Conservation (phyloP, 1,140 invertebrate species). For the Daktulosphaira vitifoliae region DNA sequence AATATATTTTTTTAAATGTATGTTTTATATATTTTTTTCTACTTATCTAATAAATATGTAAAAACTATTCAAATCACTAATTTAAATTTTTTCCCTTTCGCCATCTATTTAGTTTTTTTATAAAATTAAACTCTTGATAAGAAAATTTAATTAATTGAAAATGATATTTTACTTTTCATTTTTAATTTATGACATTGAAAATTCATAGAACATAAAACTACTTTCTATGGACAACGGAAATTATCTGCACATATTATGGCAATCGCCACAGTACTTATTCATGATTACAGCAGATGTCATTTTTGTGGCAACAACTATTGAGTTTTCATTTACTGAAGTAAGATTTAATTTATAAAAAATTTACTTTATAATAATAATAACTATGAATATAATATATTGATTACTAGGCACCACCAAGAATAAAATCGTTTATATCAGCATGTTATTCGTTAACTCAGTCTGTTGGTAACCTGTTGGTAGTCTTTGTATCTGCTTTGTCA, state of each 20-base stretch:
- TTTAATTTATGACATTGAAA: too few relatives aligned
- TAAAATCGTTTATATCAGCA: slow-evolving; percentile 50
- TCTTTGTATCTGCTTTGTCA: slow-evolving; percentile 46
- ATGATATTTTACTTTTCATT: too few relatives aligned
- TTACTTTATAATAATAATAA: too few relatives aligned
- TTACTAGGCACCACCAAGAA: slow-evolving; percentile 51
- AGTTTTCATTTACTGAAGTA: slow-evolving; percentile 61
- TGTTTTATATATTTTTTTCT: too few relatives aligned
- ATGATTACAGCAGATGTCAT: slow-evolving; percentile 57
- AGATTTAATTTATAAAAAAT: slow-evolving; percentile 4
- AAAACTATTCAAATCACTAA: too few relatives aligned
- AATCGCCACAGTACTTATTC: slow-evolving; percentile 56
- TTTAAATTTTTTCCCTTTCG: too few relatives aligned
- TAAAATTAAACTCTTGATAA: too few relatives aligned
- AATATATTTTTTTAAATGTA: too few relatives aligned
- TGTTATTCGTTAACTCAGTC: slow-evolving; percentile 47
- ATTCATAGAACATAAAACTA: slow-evolving; percentile 34
- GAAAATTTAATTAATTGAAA: too few relatives aligned
- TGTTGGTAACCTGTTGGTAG: slow-evolving; percentile 46
- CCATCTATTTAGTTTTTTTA: too few relatives aligned
- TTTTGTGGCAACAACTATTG: slow-evolving; percentile 56
- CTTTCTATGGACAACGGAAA: slow-evolving; percentile 43
- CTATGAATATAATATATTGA: too few relatives aligned
- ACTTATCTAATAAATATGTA: too few relatives aligned
- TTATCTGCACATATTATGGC: slow-evolving; percentile 50